phyloP scores from a whole-genome alignment of 2,113 vertebrate genomes.

The Camarhynchus parvulus region DNA sequence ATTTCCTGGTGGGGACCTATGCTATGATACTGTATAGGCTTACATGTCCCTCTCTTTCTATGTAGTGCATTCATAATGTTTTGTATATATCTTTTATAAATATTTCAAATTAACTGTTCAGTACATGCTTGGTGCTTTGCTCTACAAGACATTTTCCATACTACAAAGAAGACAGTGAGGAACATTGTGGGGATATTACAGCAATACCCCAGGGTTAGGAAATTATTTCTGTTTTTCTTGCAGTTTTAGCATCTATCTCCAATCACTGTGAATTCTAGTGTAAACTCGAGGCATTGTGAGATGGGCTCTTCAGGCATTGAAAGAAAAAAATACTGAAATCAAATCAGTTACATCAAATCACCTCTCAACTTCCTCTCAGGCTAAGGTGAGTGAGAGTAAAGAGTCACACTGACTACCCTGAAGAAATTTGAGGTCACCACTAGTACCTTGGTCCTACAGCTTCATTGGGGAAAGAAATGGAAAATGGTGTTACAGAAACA shows the following conservation, averaged over 20 bases:
- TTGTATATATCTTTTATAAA: neutral
- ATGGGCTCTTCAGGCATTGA: neutral
- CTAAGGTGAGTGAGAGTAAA: neutral
- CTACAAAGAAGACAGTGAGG: neutral
- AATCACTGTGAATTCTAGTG: neutral
- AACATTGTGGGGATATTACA: neutral
- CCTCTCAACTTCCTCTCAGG: neutral
- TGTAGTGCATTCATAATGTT: constrained; percentile 2
- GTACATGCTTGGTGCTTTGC: neutral
- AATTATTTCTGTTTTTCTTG: neutral
- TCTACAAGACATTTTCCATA: neutral
- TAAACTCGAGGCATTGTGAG: neutral
- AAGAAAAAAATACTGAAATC: neutral
- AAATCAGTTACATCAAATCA: neutral
- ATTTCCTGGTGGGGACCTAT: too few species aligned
- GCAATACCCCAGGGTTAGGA: neutral
- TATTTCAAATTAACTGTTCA: neutral
- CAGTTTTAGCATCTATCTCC: neutral
- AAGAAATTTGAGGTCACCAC: neutral
- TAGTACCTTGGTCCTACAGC: neutral
- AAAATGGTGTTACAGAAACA: neutral
- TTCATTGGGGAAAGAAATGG: neutral
- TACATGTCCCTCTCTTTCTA: neutral
- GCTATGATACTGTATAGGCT: neutral
- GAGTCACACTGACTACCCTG: neutral